Percentiles rank a stretch among this genome's conserved stretches.
phyloP scores from a whole-genome alignment of 1,140 invertebrate genomes.

The Lucilia sericata region DNA sequence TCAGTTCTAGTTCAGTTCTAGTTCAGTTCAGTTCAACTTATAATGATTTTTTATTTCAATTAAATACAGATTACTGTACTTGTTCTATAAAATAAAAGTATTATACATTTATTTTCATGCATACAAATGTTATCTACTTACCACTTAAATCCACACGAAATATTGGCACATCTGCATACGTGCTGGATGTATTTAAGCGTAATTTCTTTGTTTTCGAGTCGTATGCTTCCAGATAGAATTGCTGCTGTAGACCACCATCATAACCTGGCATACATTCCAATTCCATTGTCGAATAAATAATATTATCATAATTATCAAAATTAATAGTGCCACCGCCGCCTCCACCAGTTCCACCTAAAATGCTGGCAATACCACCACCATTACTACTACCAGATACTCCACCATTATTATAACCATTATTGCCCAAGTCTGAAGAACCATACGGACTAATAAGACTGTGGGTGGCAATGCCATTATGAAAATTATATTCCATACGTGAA shows the following conservation, averaged over 20 bases:
- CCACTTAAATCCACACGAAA: slow-evolving; percentile 75
- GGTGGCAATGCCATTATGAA: slow-evolving; percentile 63
- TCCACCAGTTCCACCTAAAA: slow-evolving; percentile 18
- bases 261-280: slow-evolving; percentile 71
- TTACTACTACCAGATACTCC: background rate
- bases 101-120: too few relatives aligned
- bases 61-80: too few relatives aligned
- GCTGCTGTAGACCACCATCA: slow-evolving; percentile 86
- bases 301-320: slow-evolving; percentile 67
- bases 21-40: too few relatives aligned
- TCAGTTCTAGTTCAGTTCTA: too few relatives aligned
- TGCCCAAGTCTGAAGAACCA: slow-evolving; percentile 41
- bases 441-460: slow-evolving; percentile 59
- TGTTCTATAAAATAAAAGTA: too few relatives aligned
- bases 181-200: slow-evolving; percentile 75
- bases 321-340: slow-evolving; percentile 61
- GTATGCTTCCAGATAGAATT: slow-evolving; percentile 84
- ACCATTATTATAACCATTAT: slow-evolving; percentile 14
- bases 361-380: background rate
- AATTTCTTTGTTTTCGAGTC: slow-evolving; percentile 78
- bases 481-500: slow-evolving; percentile 66
- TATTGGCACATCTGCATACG: slow-evolving; percentile 71
- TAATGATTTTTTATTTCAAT: too few relatives aligned
- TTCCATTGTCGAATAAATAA: slow-evolving; percentile 67
- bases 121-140: too few relatives aligned